Evolutionary conservation across 2,797 vertebrate genomes (phyloP).

Genomic region (Pampus argenteus): DNA sequence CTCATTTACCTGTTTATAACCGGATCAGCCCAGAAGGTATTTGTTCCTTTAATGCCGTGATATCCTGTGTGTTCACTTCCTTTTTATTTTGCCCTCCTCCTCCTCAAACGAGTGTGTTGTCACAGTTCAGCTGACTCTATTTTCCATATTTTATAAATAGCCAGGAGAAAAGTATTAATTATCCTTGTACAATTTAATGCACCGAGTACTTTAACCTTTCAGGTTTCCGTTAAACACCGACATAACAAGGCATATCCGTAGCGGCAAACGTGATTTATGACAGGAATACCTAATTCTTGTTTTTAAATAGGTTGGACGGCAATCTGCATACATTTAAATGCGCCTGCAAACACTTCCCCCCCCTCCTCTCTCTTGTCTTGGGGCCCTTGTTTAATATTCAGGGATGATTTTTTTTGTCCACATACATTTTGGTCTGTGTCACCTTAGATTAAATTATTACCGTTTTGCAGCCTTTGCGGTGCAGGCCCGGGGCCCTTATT

Average conservation of each 20-base stretch:
- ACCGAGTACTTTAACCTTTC: slow-evolving; percentile 99
- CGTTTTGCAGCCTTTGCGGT: slow-evolving; percentile 95
- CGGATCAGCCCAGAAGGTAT: slow-evolving; percentile 31
- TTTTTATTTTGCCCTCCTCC: slow-evolving; percentile 81
- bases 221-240: slow-evolving; percentile 97
- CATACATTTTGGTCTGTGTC: slow-evolving; percentile 99
- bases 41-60: slow-evolving; percentile 36
- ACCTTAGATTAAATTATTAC: slow-evolving; percentile 99
- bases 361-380: slow-evolving; percentile 88
- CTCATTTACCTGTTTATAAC: slow-evolving; percentile 43
- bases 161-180: slow-evolving; percentile 99
- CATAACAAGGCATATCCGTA: slow-evolving; percentile 99
- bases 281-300: slow-evolving; percentile 99
- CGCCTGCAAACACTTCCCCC: slow-evolving; percentile 85
- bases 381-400: slow-evolving; percentile 99
- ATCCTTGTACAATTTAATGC: slow-evolving; percentile 99
- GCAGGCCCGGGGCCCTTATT: slow-evolving; percentile 97
- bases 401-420: slow-evolving; percentile 99
- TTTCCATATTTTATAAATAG: slow-evolving; percentile 99
- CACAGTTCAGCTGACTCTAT: slow-evolving; percentile 94
- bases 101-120: slow-evolving; percentile 90
- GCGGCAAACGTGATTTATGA: slow-evolving; percentile 99
- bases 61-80: slow-evolving; percentile 64
- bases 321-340: slow-evolving; percentile 99
- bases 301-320: slow-evolving; percentile 99